These are phyloP conservation scores for Heliconius himera DNA, from an alignment of 1,140 invertebrate species.

Conservation along the genomic window DNA sequence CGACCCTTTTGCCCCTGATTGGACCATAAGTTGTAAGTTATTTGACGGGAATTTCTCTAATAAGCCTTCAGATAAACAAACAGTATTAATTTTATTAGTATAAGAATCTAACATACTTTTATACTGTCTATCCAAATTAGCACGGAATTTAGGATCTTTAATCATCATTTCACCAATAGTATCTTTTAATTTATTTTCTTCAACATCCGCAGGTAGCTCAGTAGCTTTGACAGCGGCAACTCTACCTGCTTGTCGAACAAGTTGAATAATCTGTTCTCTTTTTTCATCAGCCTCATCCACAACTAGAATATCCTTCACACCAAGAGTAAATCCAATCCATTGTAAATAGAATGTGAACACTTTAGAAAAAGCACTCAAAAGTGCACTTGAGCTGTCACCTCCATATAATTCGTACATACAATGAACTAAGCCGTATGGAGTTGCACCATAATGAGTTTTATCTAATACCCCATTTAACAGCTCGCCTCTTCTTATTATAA, in stretches of 20 bases:
- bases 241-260: constrained; percentile 85
- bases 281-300: constrained; percentile 86
- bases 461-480: constrained; percentile 97
- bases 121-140: constrained; percentile 91
- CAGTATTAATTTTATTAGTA: constrained; percentile 95
- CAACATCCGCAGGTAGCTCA: constrained; percentile 83
- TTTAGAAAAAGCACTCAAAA: constrained; percentile 95
- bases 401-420: constrained; percentile 98
- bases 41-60: constrained; percentile 95
- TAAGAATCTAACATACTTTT: constrained; percentile 91
- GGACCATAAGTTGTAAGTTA: constrained; percentile 98
- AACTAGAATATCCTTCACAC: constrained; percentile 97
- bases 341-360: constrained; percentile 96
- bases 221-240: constrained; percentile 88
- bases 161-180: constrained; percentile 88
- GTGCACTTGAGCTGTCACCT: constrained; percentile 88
- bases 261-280: constrained; percentile 87
- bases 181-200: constrained; percentile 82
- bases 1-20: constrained; percentile 99
- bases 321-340: constrained; percentile 95
- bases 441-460: constrained; percentile 98
- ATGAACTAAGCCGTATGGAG: constrained; percentile 96
- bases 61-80: constrained; percentile 91
- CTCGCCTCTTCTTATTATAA: constrained; percentile 94
- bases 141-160: constrained; percentile 89